Evolutionary conservation across 2,113 vertebrate genomes (phyloP), one percentile per base, ranked within the genome.

Genomic region (Heterotis niloticus): DNA sequence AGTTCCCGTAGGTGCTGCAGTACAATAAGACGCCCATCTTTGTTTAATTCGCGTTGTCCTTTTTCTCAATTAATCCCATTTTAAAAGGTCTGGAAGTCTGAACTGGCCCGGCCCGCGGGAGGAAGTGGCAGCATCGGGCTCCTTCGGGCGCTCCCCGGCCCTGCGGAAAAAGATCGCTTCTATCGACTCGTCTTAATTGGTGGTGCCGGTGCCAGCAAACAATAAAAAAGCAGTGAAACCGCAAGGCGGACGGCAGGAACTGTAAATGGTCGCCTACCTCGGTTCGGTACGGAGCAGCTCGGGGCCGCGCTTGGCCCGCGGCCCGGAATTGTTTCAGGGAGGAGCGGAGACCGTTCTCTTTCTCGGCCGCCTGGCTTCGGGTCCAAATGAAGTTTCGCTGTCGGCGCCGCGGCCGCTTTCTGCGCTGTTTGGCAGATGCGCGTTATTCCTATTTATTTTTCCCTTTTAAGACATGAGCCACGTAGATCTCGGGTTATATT

Each of bases 281-380:
- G 51, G 57, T 57, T 67, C 62, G 82, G 82, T 79, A 84, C 67
- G 81, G 78, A 82, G 68, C 26, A 54, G 69, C 76, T 81, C 74
- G 76, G 74, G 85, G 51, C 82, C 83, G 83, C 76, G 79, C 44
- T 68, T 68, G 76, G 64, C 64, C 76, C 12, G 24, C 10, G 17
- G 64, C 76, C 76, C 76, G 68, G 76, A 78, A 78, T 83, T 79
- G 79, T 83, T 82, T 79, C n/a, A 77, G 81, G 62, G 79, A 77
- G 74, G 60, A 80, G 70, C 71, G 81, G 72, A 78, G 79, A 67
- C 26, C 52, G 26, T 57, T 69, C 54, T 62, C 82, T 51, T 81
- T 16, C 29, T 52, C 81, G 81, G 80, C 1, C 10, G n/a, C 65
- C 76, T 26, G 80, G 80, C 82, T 77, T n/a, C n/a, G n/a, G 76